Conservation (phyloP, 2,888 invertebrate species). For the Cyrtodaria siliqua region DNA sequence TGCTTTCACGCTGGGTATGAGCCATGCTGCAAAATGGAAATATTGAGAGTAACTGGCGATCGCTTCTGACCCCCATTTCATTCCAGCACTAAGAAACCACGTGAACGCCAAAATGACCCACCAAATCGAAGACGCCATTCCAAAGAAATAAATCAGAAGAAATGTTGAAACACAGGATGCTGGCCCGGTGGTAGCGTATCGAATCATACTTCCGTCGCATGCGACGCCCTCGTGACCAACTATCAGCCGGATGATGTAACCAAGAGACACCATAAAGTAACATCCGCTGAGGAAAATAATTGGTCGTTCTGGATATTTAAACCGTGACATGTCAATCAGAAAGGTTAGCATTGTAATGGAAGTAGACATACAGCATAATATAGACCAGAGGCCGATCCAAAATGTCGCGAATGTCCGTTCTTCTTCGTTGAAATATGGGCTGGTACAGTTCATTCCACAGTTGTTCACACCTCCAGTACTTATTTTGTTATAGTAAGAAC, state of each 20-base stretch:
- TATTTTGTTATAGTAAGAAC: constrained; percentile 79
- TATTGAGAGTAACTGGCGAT: constrained; percentile 97
- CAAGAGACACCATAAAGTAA: constrained; percentile 95
- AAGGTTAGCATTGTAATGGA: constrained; percentile 98
- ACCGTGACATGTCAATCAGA: constrained; percentile 96
- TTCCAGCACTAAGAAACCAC: constrained; percentile 99
- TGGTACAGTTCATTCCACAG: constrained; percentile 92
- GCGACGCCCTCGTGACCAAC: constrained; percentile 95
- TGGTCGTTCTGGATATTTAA: constrained; percentile 96
- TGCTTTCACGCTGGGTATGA: constrained; percentile 96
- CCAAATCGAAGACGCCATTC: constrained; percentile 99
- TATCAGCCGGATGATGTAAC: constrained; percentile 94
- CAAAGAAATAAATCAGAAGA: constrained; percentile 98
- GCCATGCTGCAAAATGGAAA: constrained; percentile 98
- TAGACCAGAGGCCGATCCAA: constrained; percentile 99
- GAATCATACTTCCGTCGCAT: constrained; percentile 88
- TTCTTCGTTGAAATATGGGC: constrained; percentile 93
- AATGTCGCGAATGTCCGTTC: constrained; percentile 97
- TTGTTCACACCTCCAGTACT: constrained; percentile 80
- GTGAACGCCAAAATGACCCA: constrained; percentile 97
- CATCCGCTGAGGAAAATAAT: constrained; percentile 99
- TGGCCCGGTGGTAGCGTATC: constrained; percentile 89
- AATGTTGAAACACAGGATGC: constrained; percentile 97
- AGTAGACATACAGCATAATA: constrained; percentile 97
- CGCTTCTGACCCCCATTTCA: constrained; percentile 99